These are phyloP conservation scores for Zaprionus inermis DNA, from an alignment of 1,140 invertebrate species.

Conservation along the genomic window DNA sequence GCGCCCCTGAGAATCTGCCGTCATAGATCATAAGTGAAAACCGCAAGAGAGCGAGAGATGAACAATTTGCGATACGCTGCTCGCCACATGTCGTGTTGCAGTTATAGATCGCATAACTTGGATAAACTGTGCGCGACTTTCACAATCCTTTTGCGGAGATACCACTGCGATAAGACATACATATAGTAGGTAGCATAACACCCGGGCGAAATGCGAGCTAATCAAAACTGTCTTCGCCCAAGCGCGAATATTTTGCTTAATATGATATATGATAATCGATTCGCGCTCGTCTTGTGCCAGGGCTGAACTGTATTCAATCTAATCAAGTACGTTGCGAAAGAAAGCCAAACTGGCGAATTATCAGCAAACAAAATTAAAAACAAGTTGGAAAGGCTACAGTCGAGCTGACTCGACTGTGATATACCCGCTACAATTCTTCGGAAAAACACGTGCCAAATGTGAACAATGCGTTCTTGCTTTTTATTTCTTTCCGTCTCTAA, in stretches of 20 bases:
- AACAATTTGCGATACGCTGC: constrained; percentile 3
- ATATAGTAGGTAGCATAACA: background rate
- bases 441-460: too few relatives aligned
- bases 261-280: constrained; percentile 21
- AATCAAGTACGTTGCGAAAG: constrained; percentile 41
- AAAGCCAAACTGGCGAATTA: constrained; percentile 33
- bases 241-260: background rate
- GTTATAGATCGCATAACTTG: constrained; percentile 4
- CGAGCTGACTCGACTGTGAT: too few relatives aligned
- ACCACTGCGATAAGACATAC: too few relatives aligned
- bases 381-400: too few relatives aligned
- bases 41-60: background rate
- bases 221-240: background rate
- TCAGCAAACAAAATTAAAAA: too few relatives aligned
- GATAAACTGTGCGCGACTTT: background rate
- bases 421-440: too few relatives aligned
- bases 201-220: background rate
- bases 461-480: too few relatives aligned
- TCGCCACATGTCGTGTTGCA: background rate
- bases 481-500: too few relatives aligned
- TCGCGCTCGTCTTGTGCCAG: background rate
- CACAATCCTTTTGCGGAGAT: constrained; percentile 3
- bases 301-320: constrained; percentile 47
- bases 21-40: background rate
- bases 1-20: background rate